Evolutionary conservation across 2,113 vertebrate genomes (phyloP).

Genomic region (Arothron firmamentum): DNA sequence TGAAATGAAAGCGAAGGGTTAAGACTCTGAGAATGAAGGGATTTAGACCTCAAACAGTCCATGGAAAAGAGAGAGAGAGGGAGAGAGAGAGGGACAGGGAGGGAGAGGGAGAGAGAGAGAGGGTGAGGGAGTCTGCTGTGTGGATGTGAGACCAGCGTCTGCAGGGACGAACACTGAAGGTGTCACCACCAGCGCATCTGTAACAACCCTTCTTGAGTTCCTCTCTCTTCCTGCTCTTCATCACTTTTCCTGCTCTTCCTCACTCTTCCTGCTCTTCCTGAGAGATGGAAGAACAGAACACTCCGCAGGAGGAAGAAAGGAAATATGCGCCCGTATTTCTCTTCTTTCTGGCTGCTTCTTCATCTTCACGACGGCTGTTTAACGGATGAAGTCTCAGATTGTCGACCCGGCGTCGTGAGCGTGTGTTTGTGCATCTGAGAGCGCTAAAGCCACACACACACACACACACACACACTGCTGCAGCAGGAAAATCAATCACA

Average conservation of each 20-base stretch:
- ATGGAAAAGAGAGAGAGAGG: constrained; percentile 26
- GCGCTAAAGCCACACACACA: constrained; percentile 54
- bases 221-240: constrained; percentile 4
- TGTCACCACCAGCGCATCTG: constrained; percentile 26
- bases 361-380: constrained; percentile 24
- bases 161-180: constrained; percentile 32
- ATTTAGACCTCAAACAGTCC: constrained; percentile 73
- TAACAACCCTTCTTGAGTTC: constrained; percentile 25
- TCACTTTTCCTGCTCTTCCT: constrained; percentile 5
- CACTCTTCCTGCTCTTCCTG: constrained; percentile 4
- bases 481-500: constrained; percentile 67
- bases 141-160: constrained; percentile 53
- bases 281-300: constrained; percentile 29
- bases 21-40: constrained; percentile 76
- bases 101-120: constrained; percentile 1
- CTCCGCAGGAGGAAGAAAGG: constrained; percentile 24
- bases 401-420: constrained; percentile 49
- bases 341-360: constrained; percentile 15
- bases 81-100: constrained; percentile 16
- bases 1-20: constrained; percentile 76
- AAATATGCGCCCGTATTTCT: constrained; percentile 17
- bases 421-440: constrained; percentile 30
- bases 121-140: constrained; percentile 55
- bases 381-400: constrained; percentile 48
- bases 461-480: constrained; percentile 42